These are phyloP conservation scores for Cistogaster globosa DNA, from an alignment of 2,888 invertebrate species.

Conservation along the genomic window DNA sequence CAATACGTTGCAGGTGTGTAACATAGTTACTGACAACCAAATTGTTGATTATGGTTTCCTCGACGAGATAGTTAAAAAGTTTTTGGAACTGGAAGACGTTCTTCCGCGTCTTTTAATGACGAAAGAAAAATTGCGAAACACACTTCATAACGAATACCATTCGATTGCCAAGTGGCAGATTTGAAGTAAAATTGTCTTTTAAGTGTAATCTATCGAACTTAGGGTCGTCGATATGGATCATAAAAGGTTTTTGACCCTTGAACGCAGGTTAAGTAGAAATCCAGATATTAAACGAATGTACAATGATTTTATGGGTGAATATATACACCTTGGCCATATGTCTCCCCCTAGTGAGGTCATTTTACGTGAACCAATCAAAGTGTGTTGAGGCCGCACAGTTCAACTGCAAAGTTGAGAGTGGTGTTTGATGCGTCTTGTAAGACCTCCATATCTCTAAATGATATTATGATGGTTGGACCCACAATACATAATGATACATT, in stretches of 20 bases:
- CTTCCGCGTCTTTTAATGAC: not conserved
- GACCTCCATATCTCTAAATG: conserved; percentile 57
- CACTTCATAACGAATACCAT: not conserved
- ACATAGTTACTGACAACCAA: not conserved
- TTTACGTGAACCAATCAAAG: conserved; percentile 47
- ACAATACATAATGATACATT: conserved; percentile 58
- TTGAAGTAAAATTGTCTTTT: conserved; percentile 60
- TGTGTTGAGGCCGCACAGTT: conserved; percentile 53
- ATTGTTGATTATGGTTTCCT: not conserved
- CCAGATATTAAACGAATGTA: conserved; percentile 45
- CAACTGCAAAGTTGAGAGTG: conserved; percentile 62
- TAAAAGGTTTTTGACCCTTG: conserved; percentile 60
- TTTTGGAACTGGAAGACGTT: conserved; percentile 25
- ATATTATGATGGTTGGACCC: conserved; percentile 65
- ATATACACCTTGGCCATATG: conserved; percentile 56
- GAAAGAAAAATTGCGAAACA: not conserved
- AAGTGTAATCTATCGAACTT: conserved; percentile 38
- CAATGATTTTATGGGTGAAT: conserved; percentile 63
- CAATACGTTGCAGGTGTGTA: not conserved
- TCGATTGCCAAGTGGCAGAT: conserved; percentile 25
- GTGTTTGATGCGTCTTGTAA: conserved; percentile 63
- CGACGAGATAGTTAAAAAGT: not conserved
- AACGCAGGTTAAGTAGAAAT: conserved; percentile 50
- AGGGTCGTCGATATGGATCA: conserved; percentile 61
- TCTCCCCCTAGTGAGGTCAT: conserved; percentile 19